Base-by-base conservation (phyloP, 1,140 invertebrate genomes). In the Eulimnadia texana region DNA sequence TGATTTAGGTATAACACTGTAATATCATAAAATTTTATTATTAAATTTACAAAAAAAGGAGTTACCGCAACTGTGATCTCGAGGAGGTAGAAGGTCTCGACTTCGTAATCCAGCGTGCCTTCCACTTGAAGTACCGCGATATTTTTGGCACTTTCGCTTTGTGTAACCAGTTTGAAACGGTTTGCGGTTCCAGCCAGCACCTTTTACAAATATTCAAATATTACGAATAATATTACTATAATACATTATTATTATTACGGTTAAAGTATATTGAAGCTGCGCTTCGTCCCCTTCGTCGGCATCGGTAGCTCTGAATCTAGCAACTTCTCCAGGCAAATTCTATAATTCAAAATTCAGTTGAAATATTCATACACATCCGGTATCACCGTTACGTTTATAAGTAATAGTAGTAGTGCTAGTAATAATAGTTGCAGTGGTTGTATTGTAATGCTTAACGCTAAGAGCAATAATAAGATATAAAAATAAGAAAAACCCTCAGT, bases 81-180 rank as follows among this genome's bases (percentile, higher is more conserved):
- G 16, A 58, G 28, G 16, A 58, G 55, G 24, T 13, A 58, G 42
- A 58, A 42, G 22, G 28, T 58, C 25, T 25, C 20, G 1, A 9
- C n/a, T 33, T 58, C 55, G 55, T 58, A 58, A 29, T 58, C 55
- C 2, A 58, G 55, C n/a, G 23, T 22, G 0, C n/a, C 42, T 3
- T 25, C 27, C 9, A 58, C 28, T n/a, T 20, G 22, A 22, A 58
- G 42, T 27, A 9, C 20, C 3, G 27, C 55, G 13, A 58, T 20
- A 20, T 33, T 58, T n/a, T n/a, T 23, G 20, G 11, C 25, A 2
- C 16, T 22, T 25, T 54, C 20, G 13, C 13, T 25, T n/a, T n/a
- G 10, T 0, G 55, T 25, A 13, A 0, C 2, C 28, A 58, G 23
- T 3, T 13, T 2, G 16, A 58, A 58, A 6, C 29, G n/a, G 11